These are phyloP conservation scores for Protobothrops mucrosquamatus DNA, from an alignment of 2,113 vertebrate species.

Conservation along the genomic window DNA sequence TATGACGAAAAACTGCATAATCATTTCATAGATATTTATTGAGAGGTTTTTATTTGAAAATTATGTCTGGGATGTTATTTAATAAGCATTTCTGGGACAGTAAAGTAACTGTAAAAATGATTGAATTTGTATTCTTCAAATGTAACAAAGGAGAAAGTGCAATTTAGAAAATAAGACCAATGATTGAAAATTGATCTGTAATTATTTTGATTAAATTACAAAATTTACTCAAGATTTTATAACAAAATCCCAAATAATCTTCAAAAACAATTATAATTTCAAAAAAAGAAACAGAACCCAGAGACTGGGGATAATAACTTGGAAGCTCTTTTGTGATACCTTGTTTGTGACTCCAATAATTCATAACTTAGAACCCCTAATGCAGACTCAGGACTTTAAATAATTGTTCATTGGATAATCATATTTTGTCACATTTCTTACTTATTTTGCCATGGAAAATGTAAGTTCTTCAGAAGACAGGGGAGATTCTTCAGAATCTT, in stretches of 20 bases:
- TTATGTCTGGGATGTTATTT: not conserved
- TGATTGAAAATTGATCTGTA: not conserved
- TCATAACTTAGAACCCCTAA: not conserved
- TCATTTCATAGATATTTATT: not conserved
- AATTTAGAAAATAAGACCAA: not conserved
- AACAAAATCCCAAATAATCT: not conserved
- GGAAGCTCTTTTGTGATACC: not conserved
- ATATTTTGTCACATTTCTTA: not conserved
- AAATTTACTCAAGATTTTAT: not conserved
- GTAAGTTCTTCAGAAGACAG: conserved; percentile 42
- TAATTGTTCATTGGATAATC: not conserved
- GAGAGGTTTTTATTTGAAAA: not conserved
- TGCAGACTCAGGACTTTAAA: not conserved
- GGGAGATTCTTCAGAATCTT: conserved; percentile 61
- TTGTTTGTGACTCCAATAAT: not conserved
- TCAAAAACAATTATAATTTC: not conserved
- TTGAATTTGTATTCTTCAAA: not conserved
- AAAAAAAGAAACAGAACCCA: not conserved
- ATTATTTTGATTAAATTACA: not conserved
- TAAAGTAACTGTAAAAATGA: not conserved
- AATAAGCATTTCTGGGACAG: not conserved
- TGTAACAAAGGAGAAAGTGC: not conserved
- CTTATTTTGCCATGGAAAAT: conserved; percentile 15
- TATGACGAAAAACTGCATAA: not conserved
- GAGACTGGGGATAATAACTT: not conserved